Evolutionary conservation across 2,797 vertebrate genomes (phyloP).

Genomic region (Carcharodon carcharias): DNA sequence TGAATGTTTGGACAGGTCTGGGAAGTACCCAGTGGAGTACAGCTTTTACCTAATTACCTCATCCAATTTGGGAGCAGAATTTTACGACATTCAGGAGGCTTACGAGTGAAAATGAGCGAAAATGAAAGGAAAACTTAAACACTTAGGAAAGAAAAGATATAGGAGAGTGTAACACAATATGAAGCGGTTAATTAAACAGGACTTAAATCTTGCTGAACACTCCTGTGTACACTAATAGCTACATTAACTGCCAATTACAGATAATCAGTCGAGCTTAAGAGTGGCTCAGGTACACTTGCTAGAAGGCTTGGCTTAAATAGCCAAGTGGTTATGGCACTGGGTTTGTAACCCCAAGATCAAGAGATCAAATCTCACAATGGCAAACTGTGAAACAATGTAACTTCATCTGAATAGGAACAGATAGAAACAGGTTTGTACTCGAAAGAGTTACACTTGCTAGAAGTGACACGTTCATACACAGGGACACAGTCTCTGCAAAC

Average conservation of each 20-base stretch:
- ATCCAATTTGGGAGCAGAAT: not conserved
- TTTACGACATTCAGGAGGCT: slow-evolving; percentile 5
- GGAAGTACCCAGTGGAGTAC: not conserved
- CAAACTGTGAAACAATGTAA: too few species aligned
- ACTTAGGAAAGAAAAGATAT: not conserved
- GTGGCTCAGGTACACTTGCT: not conserved
- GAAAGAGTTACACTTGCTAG: too few species aligned
- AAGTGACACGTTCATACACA: too few species aligned
- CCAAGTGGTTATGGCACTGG: too few species aligned
- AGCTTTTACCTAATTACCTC: slow-evolving; percentile 15
- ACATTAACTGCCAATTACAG: not conserved
- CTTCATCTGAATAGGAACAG: too few species aligned
- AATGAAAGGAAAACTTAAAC: not conserved
- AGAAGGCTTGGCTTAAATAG: too few species aligned
- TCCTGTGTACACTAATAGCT: not conserved
- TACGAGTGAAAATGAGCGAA: not conserved
- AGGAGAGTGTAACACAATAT: not conserved
- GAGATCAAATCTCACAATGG: too few species aligned
- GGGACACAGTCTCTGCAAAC: too few species aligned
- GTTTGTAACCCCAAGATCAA: too few species aligned
- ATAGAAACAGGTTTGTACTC: too few species aligned
- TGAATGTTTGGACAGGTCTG: slow-evolving; percentile 23
- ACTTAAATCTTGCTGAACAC: not conserved
- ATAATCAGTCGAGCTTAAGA: not conserved
- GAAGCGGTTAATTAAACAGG: not conserved